These are phyloP conservation scores for Disparrhopalites patrizii DNA, from an alignment of 2,888 invertebrate genomes.

Conservation along the genomic window DNA sequence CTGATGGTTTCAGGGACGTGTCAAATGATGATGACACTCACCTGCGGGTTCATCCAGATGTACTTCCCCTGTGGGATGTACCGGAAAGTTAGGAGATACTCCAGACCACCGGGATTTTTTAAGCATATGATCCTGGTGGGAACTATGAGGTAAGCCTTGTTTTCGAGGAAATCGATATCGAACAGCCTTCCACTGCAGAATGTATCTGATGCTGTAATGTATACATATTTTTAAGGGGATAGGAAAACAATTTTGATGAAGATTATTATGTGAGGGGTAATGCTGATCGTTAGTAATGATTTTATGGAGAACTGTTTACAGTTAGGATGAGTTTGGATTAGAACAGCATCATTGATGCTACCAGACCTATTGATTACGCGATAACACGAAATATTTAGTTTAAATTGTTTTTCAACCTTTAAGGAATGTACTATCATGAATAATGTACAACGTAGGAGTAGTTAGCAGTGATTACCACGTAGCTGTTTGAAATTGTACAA, in stretches of 20 bases:
- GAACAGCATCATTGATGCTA: no score
- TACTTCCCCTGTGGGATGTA: slow-evolving; percentile 71
- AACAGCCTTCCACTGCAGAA: neutral
- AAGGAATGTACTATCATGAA: no score
- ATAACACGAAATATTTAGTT: neutral
- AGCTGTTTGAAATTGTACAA: neutral
- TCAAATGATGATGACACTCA: slow-evolving; percentile 70
- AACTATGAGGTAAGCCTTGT: slow-evolving; percentile 59
- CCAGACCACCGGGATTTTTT: slow-evolving; percentile 66
- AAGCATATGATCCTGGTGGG: slow-evolving; percentile 70
- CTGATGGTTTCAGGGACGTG: slow-evolving; percentile 65
- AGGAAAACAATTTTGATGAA: neutral
- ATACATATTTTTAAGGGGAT: neutral
- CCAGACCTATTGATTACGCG: neutral
- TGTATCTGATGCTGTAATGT: neutral
- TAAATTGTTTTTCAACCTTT: neutral
- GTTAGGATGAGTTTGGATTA: no score
- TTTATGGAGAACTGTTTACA: no score
- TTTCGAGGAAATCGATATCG: neutral
- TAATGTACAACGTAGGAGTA: no score
- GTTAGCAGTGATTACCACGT: no score
- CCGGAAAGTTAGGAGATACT: slow-evolving; percentile 58
- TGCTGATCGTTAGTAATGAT: no score
- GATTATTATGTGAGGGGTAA: no score
- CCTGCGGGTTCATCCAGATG: slow-evolving; percentile 70